A percentile compares a stretch with the other conserved stretches of the same genome.
phyloP scores from a whole-genome alignment of 2,888 invertebrate genomes.

The Erebia epiphron region DNA sequence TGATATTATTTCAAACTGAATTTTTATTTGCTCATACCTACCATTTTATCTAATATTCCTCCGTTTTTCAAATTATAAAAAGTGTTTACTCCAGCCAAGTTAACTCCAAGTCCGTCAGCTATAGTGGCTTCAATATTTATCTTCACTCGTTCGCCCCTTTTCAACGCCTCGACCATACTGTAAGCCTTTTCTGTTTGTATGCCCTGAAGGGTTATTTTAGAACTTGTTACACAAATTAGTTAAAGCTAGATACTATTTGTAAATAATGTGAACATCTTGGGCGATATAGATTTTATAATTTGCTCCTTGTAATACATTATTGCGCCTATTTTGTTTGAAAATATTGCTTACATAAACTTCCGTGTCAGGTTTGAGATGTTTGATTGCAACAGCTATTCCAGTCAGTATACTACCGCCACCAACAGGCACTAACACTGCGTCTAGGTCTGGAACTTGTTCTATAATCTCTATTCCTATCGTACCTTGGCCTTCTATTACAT shows the following conservation, averaged over 20 bases:
- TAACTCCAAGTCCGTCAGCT: conserved; percentile 89
- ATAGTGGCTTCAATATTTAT: conserved; percentile 87
- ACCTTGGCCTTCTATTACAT: conserved; percentile 97
- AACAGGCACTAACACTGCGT: conserved; percentile 94
- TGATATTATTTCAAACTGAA: background rate
- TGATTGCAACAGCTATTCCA: conserved; percentile 93
- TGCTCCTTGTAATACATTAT: background rate
- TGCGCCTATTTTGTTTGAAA: background rate
- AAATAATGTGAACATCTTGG: background rate
- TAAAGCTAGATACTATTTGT: too few species aligned
- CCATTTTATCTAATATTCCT: conserved; percentile 74
- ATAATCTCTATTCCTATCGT: conserved; percentile 96
- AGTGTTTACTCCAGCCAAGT: conserved; percentile 68
- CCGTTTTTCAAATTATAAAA: conserved; percentile 64
- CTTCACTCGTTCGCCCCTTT: conserved; percentile 88
- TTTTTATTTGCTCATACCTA: conserved; percentile 56
- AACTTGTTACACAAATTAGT: background rate
- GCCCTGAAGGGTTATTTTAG: conserved; percentile 51
- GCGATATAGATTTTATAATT: background rate
- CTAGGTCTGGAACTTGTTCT: conserved; percentile 92
- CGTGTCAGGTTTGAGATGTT: conserved; percentile 91
- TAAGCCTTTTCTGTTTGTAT: conserved; percentile 68
- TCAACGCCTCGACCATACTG: conserved; percentile 71
- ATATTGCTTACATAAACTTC: conserved; percentile 90
- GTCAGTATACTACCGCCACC: conserved; percentile 97